Evolutionary conservation across 2,888 invertebrate genomes (phyloP).

Genomic region (Tiliacea aurago): DNA sequence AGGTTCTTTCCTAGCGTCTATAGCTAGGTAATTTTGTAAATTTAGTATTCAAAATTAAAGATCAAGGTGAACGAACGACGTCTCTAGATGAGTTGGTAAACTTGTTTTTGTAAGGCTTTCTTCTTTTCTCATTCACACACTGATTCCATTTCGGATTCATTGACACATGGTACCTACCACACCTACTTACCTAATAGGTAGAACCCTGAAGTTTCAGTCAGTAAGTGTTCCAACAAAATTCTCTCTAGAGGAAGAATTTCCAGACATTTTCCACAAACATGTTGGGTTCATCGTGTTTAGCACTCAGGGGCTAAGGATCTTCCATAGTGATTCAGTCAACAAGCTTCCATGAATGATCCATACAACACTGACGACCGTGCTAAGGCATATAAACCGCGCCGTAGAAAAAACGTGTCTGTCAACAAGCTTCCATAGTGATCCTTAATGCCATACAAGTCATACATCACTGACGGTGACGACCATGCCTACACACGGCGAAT

Average conservation of each 20-base stretch:
- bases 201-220: neutral
- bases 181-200: neutral
- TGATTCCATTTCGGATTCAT: neutral
- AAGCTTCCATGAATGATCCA: too few species aligned
- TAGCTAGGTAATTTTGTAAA: neutral
- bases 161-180: neutral
- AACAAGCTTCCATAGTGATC: too few species aligned
- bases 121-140: neutral
- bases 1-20: neutral
- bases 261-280: neutral
- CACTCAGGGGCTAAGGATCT: neutral
- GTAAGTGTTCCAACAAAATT: neutral
- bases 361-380: too few species aligned
- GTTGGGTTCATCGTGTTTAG: neutral
- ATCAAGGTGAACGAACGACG: constrained; percentile 5
- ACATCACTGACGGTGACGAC: too few species aligned
- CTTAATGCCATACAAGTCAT: too few species aligned
- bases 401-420: too few species aligned
- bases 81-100: neutral
- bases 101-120: too few species aligned
- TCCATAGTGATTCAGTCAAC: too few species aligned
- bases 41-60: constrained; percentile 6
- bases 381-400: too few species aligned
- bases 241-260: neutral
- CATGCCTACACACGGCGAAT: too few species aligned